Evolutionary conservation across 2,797 vertebrate species (phyloP).

Genomic region (Pangasius sanitwongsei): DNA sequence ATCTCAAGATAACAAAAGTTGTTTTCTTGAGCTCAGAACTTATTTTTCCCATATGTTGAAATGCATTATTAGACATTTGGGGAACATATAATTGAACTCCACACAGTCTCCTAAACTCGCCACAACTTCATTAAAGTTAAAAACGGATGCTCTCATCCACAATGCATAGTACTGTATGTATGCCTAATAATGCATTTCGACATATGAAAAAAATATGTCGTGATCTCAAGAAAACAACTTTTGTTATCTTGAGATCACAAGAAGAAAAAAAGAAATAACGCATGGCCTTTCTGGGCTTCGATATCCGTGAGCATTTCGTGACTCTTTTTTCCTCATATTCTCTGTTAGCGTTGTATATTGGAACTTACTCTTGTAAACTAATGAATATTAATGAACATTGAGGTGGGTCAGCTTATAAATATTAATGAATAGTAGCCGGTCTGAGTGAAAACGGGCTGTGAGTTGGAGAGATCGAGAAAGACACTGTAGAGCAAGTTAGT

Average conservation of each 20-base stretch:
- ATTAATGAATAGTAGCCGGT: not conserved
- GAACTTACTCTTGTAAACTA: not conserved
- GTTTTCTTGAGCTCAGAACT: not conserved
- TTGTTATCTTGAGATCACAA: not conserved
- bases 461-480: not conserved
- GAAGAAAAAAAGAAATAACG: not conserved
- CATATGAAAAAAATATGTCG: not conserved
- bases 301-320: not conserved
- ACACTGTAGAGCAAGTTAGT: not conserved
- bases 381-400: not conserved
- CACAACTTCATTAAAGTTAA: not conserved
- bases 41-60: not conserved
- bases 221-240: not conserved
- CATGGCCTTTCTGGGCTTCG: not conserved
- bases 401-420: conserved; percentile 1
- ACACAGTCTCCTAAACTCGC: not conserved
- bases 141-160: not conserved
- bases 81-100: not conserved
- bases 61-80: not conserved
- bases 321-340: not conserved
- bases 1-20: not conserved
- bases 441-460: not conserved
- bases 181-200: not conserved
- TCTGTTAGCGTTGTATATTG: not conserved
- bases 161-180: not conserved